Base-by-base conservation (phyloP, 2,888 invertebrate genomes). In the Athrips mouffetella region DNA sequence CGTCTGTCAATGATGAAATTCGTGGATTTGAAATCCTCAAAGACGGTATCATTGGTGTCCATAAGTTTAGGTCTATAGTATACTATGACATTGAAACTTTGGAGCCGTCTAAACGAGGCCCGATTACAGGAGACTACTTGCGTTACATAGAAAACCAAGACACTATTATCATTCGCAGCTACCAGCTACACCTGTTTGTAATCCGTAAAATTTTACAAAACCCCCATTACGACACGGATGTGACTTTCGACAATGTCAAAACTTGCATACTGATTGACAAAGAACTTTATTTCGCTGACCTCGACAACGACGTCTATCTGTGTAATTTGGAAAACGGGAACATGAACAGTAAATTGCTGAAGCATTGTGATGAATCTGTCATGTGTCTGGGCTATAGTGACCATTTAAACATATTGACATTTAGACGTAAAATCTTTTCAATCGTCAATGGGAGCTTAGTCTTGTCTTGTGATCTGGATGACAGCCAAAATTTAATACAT, bases 11-110 rank as follows among this genome's bases (percentile, higher is more conserved):
- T 0, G 73, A 82, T 0, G 78, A 83, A 45, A 74, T 85, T 4
- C 53, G 65, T 0, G 65, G 68, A 54, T 69, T 80, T 7, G 59
- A 63, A 47, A 50, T 81, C 0, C 62, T 84, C 0, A 51, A 52
- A 0, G 58, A 76, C 5, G 82, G 82, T 0, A 35, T 66, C 0
- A 52, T 86, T 2, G 76, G 73, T 0, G 75, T 86, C 0, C 83
- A 79, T 10, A 81, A 67, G 7, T 59, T 69, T 7, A 45, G 58
- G 0, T 62, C 57, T 0, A 73, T 87, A 1, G 59, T 61, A 0
- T 85, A 80, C 35, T 83, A 81, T 37, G 66, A 85, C 29, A 49
- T 73, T 0, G 59, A 70, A 0, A 78, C 76, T 0, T 44, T 80
- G 0, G 57, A 70, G 1, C 48, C 30, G 2, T 54, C 65, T 0